Percentiles rank a stretch among this genome's conserved stretches.
Conservation (phyloP, 2,888 invertebrate species). For the Dryadula phaetusa region DNA sequence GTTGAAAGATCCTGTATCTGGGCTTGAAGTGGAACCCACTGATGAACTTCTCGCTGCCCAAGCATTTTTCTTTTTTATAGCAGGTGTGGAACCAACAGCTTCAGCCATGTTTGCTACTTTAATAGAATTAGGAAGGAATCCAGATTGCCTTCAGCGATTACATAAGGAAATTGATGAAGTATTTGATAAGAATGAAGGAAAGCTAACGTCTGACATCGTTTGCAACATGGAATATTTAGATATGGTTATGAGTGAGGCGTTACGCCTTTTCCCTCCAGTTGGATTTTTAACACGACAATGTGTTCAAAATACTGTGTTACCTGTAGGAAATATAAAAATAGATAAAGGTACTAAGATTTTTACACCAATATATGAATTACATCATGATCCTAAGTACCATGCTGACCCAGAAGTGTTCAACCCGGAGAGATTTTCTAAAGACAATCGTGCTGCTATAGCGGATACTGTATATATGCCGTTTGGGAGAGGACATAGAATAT, state of each 20-base stretch:
- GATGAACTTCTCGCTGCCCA: constrained; percentile 66
- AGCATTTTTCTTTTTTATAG: constrained; percentile 68
- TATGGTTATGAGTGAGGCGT: constrained; percentile 57
- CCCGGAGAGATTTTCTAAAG: constrained; percentile 65
- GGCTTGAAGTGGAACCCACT: constrained; percentile 60
- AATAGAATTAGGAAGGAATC: constrained; percentile 62
- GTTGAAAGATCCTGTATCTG: constrained; percentile 57
- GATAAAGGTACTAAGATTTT: constrained; percentile 60
- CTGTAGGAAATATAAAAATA: constrained; percentile 63
- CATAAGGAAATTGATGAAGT: constrained; percentile 63
- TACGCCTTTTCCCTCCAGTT: constrained; percentile 62
- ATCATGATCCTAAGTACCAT: constrained; percentile 70
- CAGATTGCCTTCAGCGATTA: constrained; percentile 58
- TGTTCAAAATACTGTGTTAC: constrained; percentile 57
- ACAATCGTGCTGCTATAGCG: constrained; percentile 53
- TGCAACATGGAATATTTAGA: constrained; percentile 61
- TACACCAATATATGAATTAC: constrained; percentile 62
- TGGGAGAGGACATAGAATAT: constrained; percentile 72
- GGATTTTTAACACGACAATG: constrained; percentile 61
- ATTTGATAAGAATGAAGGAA: constrained; percentile 51
- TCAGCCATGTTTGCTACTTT: constrained; percentile 58
- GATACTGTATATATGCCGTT: constrained; percentile 69
- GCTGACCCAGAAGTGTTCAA: constrained; percentile 71
- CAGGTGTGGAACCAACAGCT: constrained; percentile 70
- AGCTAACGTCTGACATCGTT: constrained; percentile 57